These are phyloP conservation scores for Alloscopus bannaensis DNA, from an alignment of 2,888 invertebrate species.

Conservation along the genomic window DNA sequence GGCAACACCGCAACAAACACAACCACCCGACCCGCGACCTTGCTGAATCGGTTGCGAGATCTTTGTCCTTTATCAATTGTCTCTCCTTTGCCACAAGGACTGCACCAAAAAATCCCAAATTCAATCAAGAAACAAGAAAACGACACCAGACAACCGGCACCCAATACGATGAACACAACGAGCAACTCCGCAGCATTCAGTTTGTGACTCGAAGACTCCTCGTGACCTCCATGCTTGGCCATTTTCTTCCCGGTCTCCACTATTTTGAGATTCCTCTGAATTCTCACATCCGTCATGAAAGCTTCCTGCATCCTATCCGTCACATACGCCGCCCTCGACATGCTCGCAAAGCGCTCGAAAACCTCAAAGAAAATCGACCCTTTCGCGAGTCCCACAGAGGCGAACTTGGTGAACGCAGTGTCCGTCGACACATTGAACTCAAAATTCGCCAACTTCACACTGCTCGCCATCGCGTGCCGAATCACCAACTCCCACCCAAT, in stretches of 20 bases:
- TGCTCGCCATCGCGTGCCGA: background rate
- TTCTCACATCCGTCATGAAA: background rate
- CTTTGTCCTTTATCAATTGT: no score
- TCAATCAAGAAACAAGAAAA: background rate
- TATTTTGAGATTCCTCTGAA: background rate
- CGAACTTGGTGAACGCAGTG: background rate
- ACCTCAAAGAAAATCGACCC: background rate
- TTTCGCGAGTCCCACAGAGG: background rate
- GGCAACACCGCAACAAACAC: no score
- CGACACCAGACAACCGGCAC: background rate
- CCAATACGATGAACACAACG: background rate
- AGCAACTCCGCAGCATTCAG: background rate
- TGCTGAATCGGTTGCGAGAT: no score
- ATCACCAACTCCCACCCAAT: conserved; percentile 8
- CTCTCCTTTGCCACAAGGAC: no score
- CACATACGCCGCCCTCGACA: background rate
- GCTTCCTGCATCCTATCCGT: background rate
- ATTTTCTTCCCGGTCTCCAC: background rate
- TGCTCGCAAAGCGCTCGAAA: background rate
- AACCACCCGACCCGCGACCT: no score
- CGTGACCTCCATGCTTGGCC: background rate
- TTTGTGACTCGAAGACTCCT: background rate
- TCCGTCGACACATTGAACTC: background rate
- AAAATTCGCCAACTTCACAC: background rate
- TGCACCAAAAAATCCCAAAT: no score